These are phyloP conservation scores for Helicoverpa zea DNA, from an alignment of 1,140 invertebrate genomes.

Conservation along the genomic window DNA sequence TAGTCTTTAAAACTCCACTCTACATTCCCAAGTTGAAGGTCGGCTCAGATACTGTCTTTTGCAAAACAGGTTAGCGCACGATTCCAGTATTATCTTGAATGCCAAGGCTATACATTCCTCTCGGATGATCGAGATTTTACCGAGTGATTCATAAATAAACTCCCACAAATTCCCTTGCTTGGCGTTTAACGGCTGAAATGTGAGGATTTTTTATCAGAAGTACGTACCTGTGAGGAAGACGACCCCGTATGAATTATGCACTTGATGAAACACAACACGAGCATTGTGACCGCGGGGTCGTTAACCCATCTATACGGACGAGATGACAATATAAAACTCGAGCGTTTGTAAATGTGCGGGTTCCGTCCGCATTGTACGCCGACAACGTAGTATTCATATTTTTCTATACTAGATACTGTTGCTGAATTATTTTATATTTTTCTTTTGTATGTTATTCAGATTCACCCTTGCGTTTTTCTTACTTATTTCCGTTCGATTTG, in stretches of 20 bases:
- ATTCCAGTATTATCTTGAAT: conserved; percentile 49
- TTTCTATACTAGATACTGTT: conserved; percentile 27
- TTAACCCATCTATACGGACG: conserved; percentile 42
- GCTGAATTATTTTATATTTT: conserved; percentile 35
- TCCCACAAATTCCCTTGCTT: conserved; percentile 50
- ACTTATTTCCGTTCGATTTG: neutral
- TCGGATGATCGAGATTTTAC: conserved; percentile 46
- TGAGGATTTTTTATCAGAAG: conserved; percentile 76
- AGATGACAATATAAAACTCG: conserved; percentile 49
- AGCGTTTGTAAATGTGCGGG: conserved; percentile 37
- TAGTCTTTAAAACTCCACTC: neutral
- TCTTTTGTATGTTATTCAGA: conserved; percentile 9
- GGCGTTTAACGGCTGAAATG: conserved; percentile 60
- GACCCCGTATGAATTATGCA: conserved; percentile 78
- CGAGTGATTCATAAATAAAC: conserved; percentile 52
- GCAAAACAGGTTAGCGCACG: conserved; percentile 32
- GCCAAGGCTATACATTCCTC: conserved; percentile 50
- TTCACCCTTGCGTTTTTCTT: conserved; percentile 11
- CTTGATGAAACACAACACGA: conserved; percentile 58
- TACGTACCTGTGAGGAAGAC: conserved; percentile 61
- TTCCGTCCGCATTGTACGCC: conserved; percentile 33
- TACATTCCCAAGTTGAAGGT: conserved; percentile 35
- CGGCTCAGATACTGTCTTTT: conserved; percentile 26
- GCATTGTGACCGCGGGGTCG: conserved; percentile 31
- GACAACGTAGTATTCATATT: conserved; percentile 38